A percentile compares a stretch with the other conserved stretches of the same genome.
phyloP scores from a whole-genome alignment of 2,797 vertebrate species.

The Myoxocephalus aenaeus region DNA sequence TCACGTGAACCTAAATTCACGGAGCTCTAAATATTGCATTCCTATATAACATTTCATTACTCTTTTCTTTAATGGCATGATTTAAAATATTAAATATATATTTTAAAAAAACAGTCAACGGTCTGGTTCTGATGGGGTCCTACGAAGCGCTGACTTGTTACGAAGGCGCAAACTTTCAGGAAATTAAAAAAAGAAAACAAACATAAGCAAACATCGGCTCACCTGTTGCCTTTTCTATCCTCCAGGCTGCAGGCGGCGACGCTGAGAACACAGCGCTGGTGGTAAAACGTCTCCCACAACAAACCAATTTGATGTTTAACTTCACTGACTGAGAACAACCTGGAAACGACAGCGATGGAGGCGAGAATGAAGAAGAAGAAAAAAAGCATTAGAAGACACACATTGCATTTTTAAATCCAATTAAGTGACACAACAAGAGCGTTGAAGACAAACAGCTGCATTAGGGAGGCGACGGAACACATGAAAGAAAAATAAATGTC shows the following conservation, averaged over 20 bases:
- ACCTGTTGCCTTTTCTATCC: constrained; percentile 75
- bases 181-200: background rate
- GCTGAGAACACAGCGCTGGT: constrained; percentile 94
- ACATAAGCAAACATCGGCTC: background rate
- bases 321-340: constrained; percentile 90
- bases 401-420: background rate
- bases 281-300: constrained; percentile 91
- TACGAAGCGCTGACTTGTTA: background rate
- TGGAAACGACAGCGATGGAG: constrained; percentile 53
- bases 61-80: background rate
- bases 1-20: background rate
- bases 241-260: constrained; percentile 84
- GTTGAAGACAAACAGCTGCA: background rate
- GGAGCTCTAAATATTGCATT: background rate
- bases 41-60: background rate
- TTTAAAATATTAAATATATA: background rate
- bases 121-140: background rate
- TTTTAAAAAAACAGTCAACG: background rate
- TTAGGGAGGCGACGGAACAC: background rate
- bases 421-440: background rate
- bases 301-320: constrained; percentile 79
- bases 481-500: background rate
- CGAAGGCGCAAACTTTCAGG: background rate
- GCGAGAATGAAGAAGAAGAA: background rate
- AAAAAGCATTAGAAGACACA: background rate